These are phyloP conservation scores for Anguilla rostrata DNA, from an alignment of 2,113 vertebrate species.

Conservation along the genomic window DNA sequence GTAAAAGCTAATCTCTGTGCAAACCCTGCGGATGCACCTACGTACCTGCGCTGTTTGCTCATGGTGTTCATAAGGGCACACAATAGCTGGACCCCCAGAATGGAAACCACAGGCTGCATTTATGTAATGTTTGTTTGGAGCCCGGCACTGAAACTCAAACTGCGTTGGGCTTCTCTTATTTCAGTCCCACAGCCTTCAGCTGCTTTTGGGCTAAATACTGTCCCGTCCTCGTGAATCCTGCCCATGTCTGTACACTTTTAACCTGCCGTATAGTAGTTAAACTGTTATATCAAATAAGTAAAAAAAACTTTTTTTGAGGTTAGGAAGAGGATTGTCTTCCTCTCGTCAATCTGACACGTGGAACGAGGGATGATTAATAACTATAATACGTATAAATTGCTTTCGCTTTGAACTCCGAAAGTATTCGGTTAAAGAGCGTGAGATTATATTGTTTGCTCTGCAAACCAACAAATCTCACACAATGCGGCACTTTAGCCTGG, in stretches of 20 bases:
- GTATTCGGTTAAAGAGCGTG: constrained; percentile 59
- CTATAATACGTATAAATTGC: constrained; percentile 58
- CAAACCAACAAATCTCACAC: constrained; percentile 61
- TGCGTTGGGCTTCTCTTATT: too few species aligned
- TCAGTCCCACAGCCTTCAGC: too few species aligned
- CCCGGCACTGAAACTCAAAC: too few species aligned
- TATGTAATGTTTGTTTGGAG: too few species aligned
- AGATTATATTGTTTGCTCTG: constrained; percentile 48
- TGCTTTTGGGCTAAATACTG: too few species aligned
- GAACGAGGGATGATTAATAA: constrained; percentile 69
- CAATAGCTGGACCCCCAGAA: too few species aligned
- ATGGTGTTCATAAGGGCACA: not conserved
- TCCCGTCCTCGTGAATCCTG: too few species aligned
- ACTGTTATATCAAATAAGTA: too few species aligned
- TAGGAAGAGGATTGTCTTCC: not conserved
- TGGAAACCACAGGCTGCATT: too few species aligned
- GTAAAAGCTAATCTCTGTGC: not conserved
- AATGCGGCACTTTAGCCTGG: constrained; percentile 54
- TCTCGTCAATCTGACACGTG: not conserved
- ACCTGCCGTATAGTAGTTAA: too few species aligned
- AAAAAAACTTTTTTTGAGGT: too few species aligned
- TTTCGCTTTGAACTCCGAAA: constrained; percentile 73
- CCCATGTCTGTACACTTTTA: too few species aligned
- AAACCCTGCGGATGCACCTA: not conserved
- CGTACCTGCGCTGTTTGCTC: not conserved